Evolutionary conservation across 1,140 invertebrate species (phyloP), one percentile per base, ranked within the genome.

Genomic region (Aporrectodea caliginosa): DNA sequence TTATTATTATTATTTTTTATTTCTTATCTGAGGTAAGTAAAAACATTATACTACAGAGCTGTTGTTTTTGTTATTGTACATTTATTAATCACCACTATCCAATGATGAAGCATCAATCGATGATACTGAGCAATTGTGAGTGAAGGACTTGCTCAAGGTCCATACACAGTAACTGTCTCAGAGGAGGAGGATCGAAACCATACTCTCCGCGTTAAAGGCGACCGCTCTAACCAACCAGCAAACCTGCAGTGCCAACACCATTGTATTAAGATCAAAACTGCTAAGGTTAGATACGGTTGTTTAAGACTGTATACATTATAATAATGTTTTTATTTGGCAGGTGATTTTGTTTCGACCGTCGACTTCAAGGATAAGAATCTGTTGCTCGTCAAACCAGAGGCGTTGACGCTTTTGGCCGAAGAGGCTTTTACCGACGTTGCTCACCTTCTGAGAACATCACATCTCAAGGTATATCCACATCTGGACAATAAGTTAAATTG

Each of bases 351-450:
- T n/a, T 86, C 86, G 12, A 87, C 84, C 58, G 82, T 87, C 80
- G 86, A 88, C 14, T 83, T 88, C 22, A 85, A 85, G 58, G 86
- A 86, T 1, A 85, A 86, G 77, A 84, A 85, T 75, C 76, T 88
- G 33, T 71, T 89, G 16, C 82, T 84, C 58, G 84, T 89, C 2
- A 81, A 85, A 33, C 84, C 87, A 34, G 82, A 88, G 77, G 88
- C 86, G n/a, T 79, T 89, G 31, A 88, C 87, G 16, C 69, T 86
- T 73, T 80, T 89, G 29, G 79, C 87, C 30, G 85, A 88, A 77
- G 82, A 86, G 73, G 88, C 88, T 14, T 88, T 88, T 83, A 83
- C 87, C 76, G 87, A 89, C 78, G 84, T 89, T 73, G 85, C 87
- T 22, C 88, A 89, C 82, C 81, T 89, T 22, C 80, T 89, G 29